phyloP scores from a whole-genome alignment of 2,113 vertebrate genomes.

The Laticauda laticaudata region DNA sequence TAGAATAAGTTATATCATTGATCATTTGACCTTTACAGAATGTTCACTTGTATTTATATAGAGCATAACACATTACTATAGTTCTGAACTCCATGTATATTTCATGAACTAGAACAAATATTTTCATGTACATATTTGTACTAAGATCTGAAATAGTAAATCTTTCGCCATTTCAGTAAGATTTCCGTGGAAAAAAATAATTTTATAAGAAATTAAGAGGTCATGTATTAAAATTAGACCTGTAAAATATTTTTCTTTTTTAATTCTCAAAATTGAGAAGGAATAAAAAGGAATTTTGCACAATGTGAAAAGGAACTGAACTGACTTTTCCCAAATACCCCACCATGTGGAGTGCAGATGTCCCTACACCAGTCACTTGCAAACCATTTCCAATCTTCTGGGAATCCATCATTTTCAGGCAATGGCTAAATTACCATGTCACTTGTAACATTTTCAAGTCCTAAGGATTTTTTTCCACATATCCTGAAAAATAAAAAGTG shows the following conservation, averaged over 20 bases:
- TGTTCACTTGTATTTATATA: conserved; percentile 51
- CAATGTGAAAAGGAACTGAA: conserved; percentile 87
- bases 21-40: conserved; percentile 10
- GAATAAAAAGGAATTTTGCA: conserved; percentile 84
- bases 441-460: conserved; percentile 80
- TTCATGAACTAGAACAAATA: conserved; percentile 33
- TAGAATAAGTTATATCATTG: neutral
- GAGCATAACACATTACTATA: conserved; percentile 26
- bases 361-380: conserved; percentile 89
- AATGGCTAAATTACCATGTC: conserved; percentile 85
- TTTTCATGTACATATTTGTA: conserved; percentile 39
- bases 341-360: conserved; percentile 85
- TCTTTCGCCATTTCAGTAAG: conserved; percentile 94
- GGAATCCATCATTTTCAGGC: conserved; percentile 78
- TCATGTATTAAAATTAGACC: conserved; percentile 67
- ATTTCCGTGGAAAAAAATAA: conserved; percentile 83
- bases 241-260: conserved; percentile 54
- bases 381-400: conserved; percentile 84
- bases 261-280: conserved; percentile 65
- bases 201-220: conserved; percentile 33
- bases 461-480: conserved; percentile 80
- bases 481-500: conserved; percentile 80
- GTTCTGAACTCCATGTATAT: conserved; percentile 45
- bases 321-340: conserved; percentile 99
- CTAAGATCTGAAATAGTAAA: conserved; percentile 62